phyloP scores from a whole-genome alignment of 2,113 vertebrate genomes.

The Otocyon megalotis region DNA sequence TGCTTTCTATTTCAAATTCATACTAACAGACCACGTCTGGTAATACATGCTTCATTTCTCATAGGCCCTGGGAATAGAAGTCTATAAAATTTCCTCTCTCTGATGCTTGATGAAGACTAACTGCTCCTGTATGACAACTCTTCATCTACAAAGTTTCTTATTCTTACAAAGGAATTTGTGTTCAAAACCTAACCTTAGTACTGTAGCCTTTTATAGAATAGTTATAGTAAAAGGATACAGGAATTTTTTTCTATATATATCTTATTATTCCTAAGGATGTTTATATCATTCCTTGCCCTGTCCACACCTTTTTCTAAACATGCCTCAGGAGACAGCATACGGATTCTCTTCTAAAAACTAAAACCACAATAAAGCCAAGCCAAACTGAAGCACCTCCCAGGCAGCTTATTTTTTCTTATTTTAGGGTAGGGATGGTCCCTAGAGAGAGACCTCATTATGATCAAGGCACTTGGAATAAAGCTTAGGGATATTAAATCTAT shows the following conservation, averaged over 20 bases:
- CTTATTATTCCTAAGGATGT: conserved; percentile 64
- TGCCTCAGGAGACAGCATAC: neutral
- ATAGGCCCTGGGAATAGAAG: neutral
- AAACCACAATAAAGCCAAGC: conserved; percentile 56
- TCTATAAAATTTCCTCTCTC: neutral
- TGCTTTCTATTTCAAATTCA: neutral
- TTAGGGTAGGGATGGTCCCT: neutral
- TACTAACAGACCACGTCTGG: neutral
- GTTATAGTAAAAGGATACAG: conserved; percentile 51
- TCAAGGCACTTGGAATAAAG: conserved; percentile 19
- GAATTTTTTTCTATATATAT: conserved; percentile 58
- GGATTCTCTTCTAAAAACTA: conserved; percentile 32
- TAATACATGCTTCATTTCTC: neutral
- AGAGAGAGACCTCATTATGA: conserved; percentile 4
- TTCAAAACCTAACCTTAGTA: conserved; percentile 1
- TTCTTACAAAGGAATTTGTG: conserved; percentile 22
- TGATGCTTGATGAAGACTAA: neutral
- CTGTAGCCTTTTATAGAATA: neutral
- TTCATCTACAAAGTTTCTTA: neutral
- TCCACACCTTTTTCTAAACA: conserved; percentile 69
- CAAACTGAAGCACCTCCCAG: conserved; percentile 42
- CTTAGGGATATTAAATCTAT: neutral
- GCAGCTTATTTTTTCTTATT: conserved; percentile 53
- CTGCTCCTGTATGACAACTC: neutral
- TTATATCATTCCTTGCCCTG: conserved; percentile 64